Conservation (phyloP, 2,113 vertebrate genomes). For the Merops nubicus region DNA sequence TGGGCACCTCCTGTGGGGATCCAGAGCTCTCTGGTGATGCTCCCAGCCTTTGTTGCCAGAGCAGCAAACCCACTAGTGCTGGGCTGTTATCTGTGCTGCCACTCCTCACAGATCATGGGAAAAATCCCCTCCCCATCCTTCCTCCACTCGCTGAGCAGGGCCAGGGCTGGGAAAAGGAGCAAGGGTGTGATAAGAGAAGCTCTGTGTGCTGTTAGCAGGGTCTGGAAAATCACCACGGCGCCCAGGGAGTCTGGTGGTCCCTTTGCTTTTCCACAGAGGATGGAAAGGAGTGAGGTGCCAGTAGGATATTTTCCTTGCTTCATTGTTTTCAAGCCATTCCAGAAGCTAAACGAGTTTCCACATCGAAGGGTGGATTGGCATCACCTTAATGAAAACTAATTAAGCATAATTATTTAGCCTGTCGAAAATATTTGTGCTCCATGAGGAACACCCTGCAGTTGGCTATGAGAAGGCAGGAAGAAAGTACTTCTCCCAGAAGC, state of each 20-base stretch:
- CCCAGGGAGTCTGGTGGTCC: neutral
- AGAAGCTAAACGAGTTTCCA: neutral
- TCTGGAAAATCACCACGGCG: neutral
- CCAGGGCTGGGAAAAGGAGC: neutral
- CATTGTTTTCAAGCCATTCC: neutral
- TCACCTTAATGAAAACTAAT: neutral
- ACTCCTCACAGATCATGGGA: accelerated
- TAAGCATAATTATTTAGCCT: slow-evolving; percentile 18
- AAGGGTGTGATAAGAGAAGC: neutral
- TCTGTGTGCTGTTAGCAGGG: neutral
- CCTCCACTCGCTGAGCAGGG: neutral
- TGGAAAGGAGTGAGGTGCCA: neutral
- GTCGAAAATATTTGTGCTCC: neutral
- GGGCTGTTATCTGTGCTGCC: neutral
- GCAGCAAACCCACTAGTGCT: accelerated
- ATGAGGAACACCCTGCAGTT: slow-evolving; percentile 6
- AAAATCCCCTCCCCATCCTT: neutral
- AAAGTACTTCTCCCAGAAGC: neutral
- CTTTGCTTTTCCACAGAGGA: neutral
- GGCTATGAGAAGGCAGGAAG: neutral
- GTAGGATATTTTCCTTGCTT: neutral
- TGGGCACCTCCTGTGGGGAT: neutral
- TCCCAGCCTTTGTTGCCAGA: too few species aligned
- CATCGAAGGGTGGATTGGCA: neutral
- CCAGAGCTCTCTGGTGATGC: neutral